Percentiles rank a stretch among this genome's conserved stretches.
These are phyloP conservation scores for Pararge aegeria DNA, from an alignment of 1,140 invertebrate species.

Conservation along the genomic window DNA sequence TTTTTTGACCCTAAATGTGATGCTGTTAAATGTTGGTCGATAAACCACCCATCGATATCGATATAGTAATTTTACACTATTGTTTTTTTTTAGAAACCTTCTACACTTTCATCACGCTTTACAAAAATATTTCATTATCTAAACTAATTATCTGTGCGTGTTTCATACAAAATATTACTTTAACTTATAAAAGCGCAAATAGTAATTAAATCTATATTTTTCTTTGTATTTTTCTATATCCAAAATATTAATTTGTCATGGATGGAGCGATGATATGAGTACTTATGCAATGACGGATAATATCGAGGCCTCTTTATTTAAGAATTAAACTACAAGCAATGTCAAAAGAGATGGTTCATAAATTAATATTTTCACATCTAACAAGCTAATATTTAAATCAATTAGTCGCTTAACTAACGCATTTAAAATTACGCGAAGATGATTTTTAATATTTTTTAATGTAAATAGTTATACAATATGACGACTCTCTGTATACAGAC, in stretches of 20 bases:
- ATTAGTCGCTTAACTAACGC: no score
- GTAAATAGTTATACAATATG: neutral
- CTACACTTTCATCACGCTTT: conserved; percentile 29
- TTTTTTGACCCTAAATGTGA: conserved; percentile 10
- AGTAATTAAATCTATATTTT: conserved; percentile 25
- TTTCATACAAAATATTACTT: conserved; percentile 39
- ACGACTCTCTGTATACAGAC: no score
- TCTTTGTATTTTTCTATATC: conserved; percentile 28
- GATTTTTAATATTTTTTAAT: neutral
- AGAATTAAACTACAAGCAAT: neutral
- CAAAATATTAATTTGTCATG: conserved; percentile 49
- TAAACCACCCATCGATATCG: conserved; percentile 6
- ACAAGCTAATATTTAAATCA: conserved; percentile 7
- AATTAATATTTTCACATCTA: neutral
- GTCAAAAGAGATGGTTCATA: conserved; percentile 6
- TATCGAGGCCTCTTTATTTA: conserved; percentile 26
- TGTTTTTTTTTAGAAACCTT: conserved; percentile 18
- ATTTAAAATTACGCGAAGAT: no score
- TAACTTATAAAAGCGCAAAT: conserved; percentile 27
- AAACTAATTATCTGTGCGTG: conserved; percentile 57
- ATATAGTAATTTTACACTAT: conserved; percentile 28
- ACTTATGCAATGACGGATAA: conserved; percentile 48
- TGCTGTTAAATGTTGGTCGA: neutral
- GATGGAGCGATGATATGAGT: conserved; percentile 72
- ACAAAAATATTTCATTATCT: conserved; percentile 60